Evolutionary conservation across 2,113 vertebrate species (phyloP).

Genomic region (Galeopterus variegatus): DNA sequence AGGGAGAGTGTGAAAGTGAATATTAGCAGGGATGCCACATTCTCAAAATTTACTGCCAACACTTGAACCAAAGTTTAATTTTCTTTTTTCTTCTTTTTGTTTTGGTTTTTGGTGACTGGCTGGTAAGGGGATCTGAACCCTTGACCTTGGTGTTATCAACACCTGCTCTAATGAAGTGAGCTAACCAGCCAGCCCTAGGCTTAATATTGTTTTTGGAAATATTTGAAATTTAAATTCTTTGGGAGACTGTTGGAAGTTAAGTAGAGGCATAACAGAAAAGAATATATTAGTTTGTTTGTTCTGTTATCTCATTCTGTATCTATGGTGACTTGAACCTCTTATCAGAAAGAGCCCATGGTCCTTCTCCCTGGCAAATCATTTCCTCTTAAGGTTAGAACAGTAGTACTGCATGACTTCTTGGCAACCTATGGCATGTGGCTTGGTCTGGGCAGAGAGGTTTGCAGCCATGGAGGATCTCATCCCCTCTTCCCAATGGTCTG

Average conservation of each 20-base stretch:
- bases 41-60: not conserved
- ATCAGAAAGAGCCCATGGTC: not conserved
- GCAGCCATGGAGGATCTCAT: not conserved
- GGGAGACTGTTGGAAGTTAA: not conserved
- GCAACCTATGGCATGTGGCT: not conserved
- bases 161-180: too few relatives aligned
- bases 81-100: not conserved
- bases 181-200: too few relatives aligned
- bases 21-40: not conserved
- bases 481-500: not conserved
- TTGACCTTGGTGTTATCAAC: too few relatives aligned
- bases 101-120: too few relatives aligned
- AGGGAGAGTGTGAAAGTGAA: not conserved
- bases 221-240: constrained; percentile 50
- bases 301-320: not conserved
- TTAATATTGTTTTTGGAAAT: not conserved
- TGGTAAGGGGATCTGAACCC: too few relatives aligned
- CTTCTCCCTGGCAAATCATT: not conserved
- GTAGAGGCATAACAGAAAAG: not conserved
- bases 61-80: not conserved
- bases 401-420: not conserved
- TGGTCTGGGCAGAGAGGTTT: not conserved
- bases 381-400: not conserved
- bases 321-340: not conserved
- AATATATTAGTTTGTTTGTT: not conserved